Percentiles rank a stretch among this genome's conserved stretches.
These are phyloP conservation scores for Lycia hirtaria DNA, from an alignment of 2,888 invertebrate genomes.

Conservation along the genomic window DNA sequence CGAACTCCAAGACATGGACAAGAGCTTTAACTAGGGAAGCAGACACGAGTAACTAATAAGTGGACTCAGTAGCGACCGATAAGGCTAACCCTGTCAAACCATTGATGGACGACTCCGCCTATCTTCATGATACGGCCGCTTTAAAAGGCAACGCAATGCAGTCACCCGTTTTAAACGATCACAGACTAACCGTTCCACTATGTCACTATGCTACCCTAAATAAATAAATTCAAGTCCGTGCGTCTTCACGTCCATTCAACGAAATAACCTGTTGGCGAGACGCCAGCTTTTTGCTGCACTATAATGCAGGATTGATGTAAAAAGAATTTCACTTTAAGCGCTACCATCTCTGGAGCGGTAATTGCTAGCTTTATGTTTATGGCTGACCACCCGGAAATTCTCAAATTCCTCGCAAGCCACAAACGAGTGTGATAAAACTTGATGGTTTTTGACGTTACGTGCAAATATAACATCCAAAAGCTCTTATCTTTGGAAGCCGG, in stretches of 20 bases:
- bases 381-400: conserved; percentile 39
- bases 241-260: conserved; percentile 56
- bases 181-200: conserved; percentile 42
- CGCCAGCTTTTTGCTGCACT: conserved; percentile 64
- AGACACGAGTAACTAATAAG: conserved; percentile 47
- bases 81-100: conserved; percentile 51
- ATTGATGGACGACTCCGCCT: conserved; percentile 39
- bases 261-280: conserved; percentile 69
- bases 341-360: conserved; percentile 46
- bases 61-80: conserved; percentile 44
- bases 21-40: conserved; percentile 30
- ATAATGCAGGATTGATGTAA: conserved; percentile 58
- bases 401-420: conserved; percentile 26
- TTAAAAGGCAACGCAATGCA: conserved; percentile 40
- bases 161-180: conserved; percentile 33
- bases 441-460: conserved; percentile 12
- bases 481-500: conserved; percentile 26
- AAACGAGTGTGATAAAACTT: conserved; percentile 20
- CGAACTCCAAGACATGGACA: conserved; percentile 27
- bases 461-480: conserved; percentile 24
- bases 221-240: conserved; percentile 66
- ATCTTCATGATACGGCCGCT: conserved; percentile 32
- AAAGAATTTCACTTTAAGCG: conserved; percentile 66
- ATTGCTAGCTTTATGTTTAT: conserved; percentile 50
- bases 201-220: conserved; percentile 65